phyloP scores from a whole-genome alignment of 2,888 invertebrate species.

The Drosophila neotestacea region DNA sequence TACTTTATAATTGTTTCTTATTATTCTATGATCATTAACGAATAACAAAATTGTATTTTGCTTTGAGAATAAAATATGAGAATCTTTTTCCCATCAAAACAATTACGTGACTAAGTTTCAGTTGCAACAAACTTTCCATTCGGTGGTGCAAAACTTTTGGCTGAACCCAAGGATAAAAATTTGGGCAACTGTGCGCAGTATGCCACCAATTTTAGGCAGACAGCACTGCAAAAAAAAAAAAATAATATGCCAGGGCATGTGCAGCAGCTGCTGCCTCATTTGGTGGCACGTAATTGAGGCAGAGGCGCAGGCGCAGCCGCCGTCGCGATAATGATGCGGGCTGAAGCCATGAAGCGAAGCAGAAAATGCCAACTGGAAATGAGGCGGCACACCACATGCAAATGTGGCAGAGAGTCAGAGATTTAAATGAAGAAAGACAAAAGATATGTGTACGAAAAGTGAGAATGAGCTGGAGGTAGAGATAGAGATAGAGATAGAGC shows the following conservation, averaged over 20 bases:
- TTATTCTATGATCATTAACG: no score
- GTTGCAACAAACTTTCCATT: slow-evolving; percentile 4
- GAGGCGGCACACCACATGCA: slow-evolving; percentile 70
- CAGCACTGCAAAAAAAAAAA: background rate
- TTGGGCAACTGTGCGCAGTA: slow-evolving; percentile 42
- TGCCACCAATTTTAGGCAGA: slow-evolving; percentile 23
- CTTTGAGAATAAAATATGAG: no score
- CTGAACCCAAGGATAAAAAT: slow-evolving; percentile 34
- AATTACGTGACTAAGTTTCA: no score
- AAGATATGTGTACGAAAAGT: background rate
- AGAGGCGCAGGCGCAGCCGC: slow-evolving; percentile 36
- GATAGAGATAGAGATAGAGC: slow-evolving; percentile 5
- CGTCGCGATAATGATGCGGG: slow-evolving; percentile 52
- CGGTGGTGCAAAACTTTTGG: slow-evolving; percentile 10
- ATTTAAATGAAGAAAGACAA: slow-evolving; percentile 6
- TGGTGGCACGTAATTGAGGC: slow-evolving; percentile 48
- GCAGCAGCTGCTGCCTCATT: slow-evolving; percentile 49
- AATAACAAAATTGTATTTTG: no score
- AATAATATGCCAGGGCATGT: slow-evolving; percentile 49
- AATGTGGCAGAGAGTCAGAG: slow-evolving; percentile 23
- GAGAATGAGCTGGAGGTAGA: slow-evolving; percentile 1
- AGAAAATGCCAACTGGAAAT: slow-evolving; percentile 77
- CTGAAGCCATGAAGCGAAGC: slow-evolving; percentile 36
- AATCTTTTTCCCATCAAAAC: no score
- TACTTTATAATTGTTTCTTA: no score